Evolutionary conservation across 2,888 invertebrate genomes (phyloP).

Genomic region (Exephanes ischioxanthus): DNA sequence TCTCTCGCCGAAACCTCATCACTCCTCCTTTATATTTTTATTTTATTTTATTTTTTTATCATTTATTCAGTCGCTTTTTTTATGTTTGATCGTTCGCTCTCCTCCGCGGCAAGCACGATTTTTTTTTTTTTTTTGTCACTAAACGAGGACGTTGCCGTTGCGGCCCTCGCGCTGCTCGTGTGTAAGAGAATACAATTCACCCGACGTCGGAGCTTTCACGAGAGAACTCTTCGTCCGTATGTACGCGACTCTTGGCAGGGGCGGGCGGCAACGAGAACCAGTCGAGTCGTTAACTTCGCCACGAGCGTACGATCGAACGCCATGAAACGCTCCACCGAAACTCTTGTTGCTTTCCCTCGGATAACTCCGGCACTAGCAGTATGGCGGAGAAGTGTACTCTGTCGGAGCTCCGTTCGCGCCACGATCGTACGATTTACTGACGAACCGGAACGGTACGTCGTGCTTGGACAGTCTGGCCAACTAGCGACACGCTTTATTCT

Average conservation of each 20-base stretch:
- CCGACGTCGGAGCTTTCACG: constrained; percentile 52
- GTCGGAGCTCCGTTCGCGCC: constrained; percentile 63
- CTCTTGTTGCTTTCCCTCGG: constrained; percentile 7
- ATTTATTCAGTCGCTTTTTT: not conserved
- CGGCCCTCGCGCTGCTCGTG: not conserved
- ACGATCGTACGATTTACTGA: constrained; percentile 71
- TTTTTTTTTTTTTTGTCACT: not conserved
- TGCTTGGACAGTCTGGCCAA: constrained; percentile 72
- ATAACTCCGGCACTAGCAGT: constrained; percentile 42
- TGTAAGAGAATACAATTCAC: constrained; percentile 47
- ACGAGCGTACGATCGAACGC: constrained; percentile 5
- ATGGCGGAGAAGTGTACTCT: constrained; percentile 53
- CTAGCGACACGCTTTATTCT: constrained; percentile 65
- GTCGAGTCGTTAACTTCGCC: not conserved
- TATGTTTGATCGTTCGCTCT: not conserved
- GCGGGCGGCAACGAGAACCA: not conserved
- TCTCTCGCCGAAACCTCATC: constrained; percentile 40
- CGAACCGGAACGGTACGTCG: constrained; percentile 71
- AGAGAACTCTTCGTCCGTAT: constrained; percentile 47
- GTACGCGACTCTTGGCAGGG: constrained; percentile 46
- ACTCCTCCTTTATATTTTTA: constrained; percentile 1
- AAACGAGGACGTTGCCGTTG: constrained; percentile 16
- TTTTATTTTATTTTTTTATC: constrained; percentile 11
- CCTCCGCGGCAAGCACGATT: not conserved
- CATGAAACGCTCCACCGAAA: not conserved